Percentiles rank a stretch among this genome's conserved stretches.
Evolutionary conservation across 2,888 invertebrate genomes (phyloP).

Genomic region (Lathronympha strigana): DNA sequence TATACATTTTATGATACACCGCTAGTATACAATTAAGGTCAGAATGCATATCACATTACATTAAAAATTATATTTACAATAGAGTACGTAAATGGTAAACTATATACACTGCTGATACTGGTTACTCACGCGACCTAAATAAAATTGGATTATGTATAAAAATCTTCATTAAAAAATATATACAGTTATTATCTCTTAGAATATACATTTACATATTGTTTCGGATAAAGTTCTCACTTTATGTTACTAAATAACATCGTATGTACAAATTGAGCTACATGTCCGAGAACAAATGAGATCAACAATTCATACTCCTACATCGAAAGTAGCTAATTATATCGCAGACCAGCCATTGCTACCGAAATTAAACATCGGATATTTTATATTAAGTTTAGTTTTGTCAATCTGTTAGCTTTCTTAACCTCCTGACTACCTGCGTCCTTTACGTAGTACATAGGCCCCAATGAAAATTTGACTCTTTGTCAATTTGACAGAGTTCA

Average conservation of each 20-base stretch:
- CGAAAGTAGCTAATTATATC: constrained; percentile 40
- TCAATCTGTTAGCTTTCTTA: background rate
- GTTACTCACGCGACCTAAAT: constrained; percentile 71
- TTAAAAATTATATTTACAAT: constrained; percentile 73
- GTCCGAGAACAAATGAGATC: constrained; percentile 81
- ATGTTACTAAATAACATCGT: constrained; percentile 64
- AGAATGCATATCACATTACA: constrained; percentile 79
- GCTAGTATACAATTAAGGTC: constrained; percentile 70
- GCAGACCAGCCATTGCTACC: constrained; percentile 24
- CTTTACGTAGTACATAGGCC: too few species aligned
- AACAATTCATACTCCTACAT: constrained; percentile 73
- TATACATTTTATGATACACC: constrained; percentile 79
- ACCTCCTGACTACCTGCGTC: too few species aligned
- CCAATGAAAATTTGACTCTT: too few species aligned
- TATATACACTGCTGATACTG: constrained; percentile 63
- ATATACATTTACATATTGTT: constrained; percentile 68
- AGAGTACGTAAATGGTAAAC: constrained; percentile 58
- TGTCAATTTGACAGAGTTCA: too few species aligned
- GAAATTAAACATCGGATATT: background rate
- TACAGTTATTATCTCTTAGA: constrained; percentile 75
- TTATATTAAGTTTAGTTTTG: background rate
- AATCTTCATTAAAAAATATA: constrained; percentile 79
- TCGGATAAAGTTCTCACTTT: constrained; percentile 67
- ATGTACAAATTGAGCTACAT: constrained; percentile 80
- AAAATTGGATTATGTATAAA: constrained; percentile 75